Percentiles rank a stretch among this genome's conserved stretches.
These are phyloP conservation scores for Oncorhynchus tshawytscha DNA, from an alignment of 2,113 vertebrate genomes.

Conservation along the genomic window DNA sequence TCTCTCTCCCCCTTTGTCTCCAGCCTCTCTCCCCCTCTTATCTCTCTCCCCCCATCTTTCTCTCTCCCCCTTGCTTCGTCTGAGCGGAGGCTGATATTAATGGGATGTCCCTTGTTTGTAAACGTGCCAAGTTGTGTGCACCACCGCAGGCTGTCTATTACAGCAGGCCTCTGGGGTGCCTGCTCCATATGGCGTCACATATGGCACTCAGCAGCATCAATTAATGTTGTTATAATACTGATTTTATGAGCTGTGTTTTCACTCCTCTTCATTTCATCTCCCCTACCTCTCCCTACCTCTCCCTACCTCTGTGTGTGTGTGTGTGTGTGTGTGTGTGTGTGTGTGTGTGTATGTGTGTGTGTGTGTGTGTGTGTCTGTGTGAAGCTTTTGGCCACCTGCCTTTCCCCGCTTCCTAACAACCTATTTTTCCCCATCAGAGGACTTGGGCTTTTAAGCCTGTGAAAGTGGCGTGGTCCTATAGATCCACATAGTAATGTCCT, in stretches of 20 bases:
- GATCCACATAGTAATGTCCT: no score
- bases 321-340: no score
- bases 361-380: not conserved
- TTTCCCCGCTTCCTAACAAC: constrained; percentile 40
- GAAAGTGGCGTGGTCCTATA: no score
- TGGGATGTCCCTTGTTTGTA: constrained; percentile 79
- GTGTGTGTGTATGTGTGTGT: no score
- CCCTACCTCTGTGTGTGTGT: no score
- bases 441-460: no score
- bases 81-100: constrained; percentile 70
- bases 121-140: constrained; percentile 78
- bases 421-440: constrained; percentile 4
- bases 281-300: no score
- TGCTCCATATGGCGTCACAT: constrained; percentile 79
- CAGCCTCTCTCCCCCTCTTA: not conserved
- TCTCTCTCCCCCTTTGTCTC: not conserved
- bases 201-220: constrained; percentile 81
- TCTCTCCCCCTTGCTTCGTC: constrained; percentile 46
- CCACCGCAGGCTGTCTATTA: constrained; percentile 79
- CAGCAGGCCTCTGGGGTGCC: constrained; percentile 72
- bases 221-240: constrained; percentile 83
- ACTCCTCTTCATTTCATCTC: constrained; percentile 15
- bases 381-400: not conserved
- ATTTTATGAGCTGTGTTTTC: constrained; percentile 73
- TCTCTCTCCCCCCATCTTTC: constrained; percentile 4